These are phyloP conservation scores for Poeciliopsis turneri DNA, from an alignment of 2,797 vertebrate genomes.

Conservation along the genomic window DNA sequence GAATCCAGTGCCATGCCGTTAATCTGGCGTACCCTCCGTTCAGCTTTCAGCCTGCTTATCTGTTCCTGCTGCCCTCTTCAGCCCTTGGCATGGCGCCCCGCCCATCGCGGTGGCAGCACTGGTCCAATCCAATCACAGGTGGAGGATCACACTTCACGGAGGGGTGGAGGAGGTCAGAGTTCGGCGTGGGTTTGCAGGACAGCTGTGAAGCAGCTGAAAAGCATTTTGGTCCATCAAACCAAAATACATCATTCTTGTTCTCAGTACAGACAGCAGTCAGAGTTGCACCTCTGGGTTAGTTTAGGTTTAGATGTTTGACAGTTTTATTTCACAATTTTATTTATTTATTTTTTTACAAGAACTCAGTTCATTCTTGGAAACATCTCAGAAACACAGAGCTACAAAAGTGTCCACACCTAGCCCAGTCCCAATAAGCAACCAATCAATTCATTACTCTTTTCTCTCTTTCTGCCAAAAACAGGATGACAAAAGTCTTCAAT, in stretches of 20 bases:
- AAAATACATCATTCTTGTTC: neutral
- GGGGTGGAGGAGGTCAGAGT: constrained; percentile 29
- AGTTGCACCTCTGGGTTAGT: neutral
- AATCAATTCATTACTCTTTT: too few species aligned
- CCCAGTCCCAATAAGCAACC: too few species aligned
- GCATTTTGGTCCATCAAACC: neutral
- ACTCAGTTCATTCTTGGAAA: neutral
- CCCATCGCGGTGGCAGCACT: constrained; percentile 26
- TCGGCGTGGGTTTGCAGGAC: constrained; percentile 59
- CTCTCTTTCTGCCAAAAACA: too few species aligned
- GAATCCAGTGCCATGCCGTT: constrained; percentile 47
- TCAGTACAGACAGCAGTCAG: neutral
- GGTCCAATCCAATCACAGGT: constrained; percentile 56
- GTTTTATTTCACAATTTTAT: neutral
- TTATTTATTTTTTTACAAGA: neutral
- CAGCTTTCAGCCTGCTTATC: constrained; percentile 20
- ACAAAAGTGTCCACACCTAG: neutral
- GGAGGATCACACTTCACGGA: constrained; percentile 58
- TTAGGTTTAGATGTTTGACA: neutral
- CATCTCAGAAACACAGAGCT: neutral
- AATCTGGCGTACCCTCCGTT: constrained; percentile 54
- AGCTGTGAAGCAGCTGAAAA: constrained; percentile 45
- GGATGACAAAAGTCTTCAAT: too few species aligned
- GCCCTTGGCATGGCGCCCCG: neutral
- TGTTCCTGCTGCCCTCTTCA: neutral